phyloP scores from a whole-genome alignment of 1,140 invertebrate species.

The Aphelinus certus region DNA sequence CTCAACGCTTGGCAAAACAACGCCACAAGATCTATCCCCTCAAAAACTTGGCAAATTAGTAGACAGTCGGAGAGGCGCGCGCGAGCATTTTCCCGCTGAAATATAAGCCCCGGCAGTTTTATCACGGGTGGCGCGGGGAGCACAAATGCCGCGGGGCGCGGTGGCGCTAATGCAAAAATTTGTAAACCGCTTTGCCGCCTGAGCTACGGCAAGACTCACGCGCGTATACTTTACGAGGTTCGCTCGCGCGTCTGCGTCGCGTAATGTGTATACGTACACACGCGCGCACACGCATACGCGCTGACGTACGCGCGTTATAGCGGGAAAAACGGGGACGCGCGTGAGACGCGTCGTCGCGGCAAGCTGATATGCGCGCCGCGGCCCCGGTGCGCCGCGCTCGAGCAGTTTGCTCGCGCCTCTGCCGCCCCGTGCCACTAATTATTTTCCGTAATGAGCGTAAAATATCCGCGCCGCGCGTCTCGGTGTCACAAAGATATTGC shows the following conservation, averaged over 20 bases:
- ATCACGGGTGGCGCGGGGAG: no score
- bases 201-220: constrained; percentile 4
- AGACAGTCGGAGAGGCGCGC: neutral
- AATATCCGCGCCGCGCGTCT: constrained; percentile 36
- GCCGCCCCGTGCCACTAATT: constrained; percentile 42
- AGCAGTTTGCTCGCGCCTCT: constrained; percentile 18
- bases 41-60: neutral
- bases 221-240: neutral
- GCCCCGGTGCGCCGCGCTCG: constrained; percentile 5
- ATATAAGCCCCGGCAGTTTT: no score
- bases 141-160: no score
- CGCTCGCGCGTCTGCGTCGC: neutral
- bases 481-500: constrained; percentile 32
- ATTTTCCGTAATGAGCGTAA: constrained; percentile 48
- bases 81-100: no score
- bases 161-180: constrained; percentile 16
- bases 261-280: neutral
- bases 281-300: neutral
- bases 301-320: neutral
- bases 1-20: no score
- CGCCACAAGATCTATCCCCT: neutral
- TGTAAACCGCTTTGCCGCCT: constrained; percentile 17
- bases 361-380: neutral
- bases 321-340: neutral
- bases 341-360: constrained; percentile 14